phyloP scores from a whole-genome alignment of 2,888 invertebrate species.

The Cosmorhoe ocellata region DNA sequence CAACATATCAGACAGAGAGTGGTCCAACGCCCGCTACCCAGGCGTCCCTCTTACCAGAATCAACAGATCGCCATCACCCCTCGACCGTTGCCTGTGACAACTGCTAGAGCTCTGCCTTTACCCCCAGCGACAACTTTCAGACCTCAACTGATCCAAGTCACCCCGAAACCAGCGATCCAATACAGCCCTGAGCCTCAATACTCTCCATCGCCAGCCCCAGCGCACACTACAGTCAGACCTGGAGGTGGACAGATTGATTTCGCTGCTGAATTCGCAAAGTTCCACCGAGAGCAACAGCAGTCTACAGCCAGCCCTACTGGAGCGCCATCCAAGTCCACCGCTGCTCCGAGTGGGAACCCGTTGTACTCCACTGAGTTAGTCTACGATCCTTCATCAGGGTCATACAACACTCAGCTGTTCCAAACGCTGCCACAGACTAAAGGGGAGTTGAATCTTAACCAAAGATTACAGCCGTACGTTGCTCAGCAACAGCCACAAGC shows the following conservation, averaged over 20 bases:
- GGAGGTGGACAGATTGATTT: conserved; percentile 83
- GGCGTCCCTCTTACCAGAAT: conserved; percentile 74
- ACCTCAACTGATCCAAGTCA: conserved; percentile 84
- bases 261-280: conserved; percentile 88
- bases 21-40: conserved; percentile 72
- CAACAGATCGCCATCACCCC: conserved; percentile 83
- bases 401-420: conserved; percentile 90
- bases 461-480: conserved; percentile 89
- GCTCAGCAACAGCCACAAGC: conserved; percentile 81
- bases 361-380: conserved; percentile 90
- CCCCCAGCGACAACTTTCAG: conserved; percentile 86
- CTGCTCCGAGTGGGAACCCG: conserved; percentile 80
- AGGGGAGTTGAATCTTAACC: conserved; percentile 87
- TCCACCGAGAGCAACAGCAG: conserved; percentile 85
- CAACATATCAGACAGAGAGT: conserved; percentile 73
- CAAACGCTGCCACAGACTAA: conserved; percentile 88
- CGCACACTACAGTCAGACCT: conserved; percentile 51
- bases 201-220: conserved; percentile 60
- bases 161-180: conserved; percentile 75
- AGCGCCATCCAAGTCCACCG: conserved; percentile 57
- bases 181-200: conserved; percentile 62
- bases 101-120: conserved; percentile 77
- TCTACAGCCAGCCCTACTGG: conserved; percentile 63
- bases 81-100: conserved; percentile 79
- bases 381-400: conserved; percentile 89